A percentile compares a stretch with the other conserved stretches of the same genome.
These are phyloP conservation scores for Megathymus violae DNA, from an alignment of 1,140 invertebrate genomes.

Conservation along the genomic window DNA sequence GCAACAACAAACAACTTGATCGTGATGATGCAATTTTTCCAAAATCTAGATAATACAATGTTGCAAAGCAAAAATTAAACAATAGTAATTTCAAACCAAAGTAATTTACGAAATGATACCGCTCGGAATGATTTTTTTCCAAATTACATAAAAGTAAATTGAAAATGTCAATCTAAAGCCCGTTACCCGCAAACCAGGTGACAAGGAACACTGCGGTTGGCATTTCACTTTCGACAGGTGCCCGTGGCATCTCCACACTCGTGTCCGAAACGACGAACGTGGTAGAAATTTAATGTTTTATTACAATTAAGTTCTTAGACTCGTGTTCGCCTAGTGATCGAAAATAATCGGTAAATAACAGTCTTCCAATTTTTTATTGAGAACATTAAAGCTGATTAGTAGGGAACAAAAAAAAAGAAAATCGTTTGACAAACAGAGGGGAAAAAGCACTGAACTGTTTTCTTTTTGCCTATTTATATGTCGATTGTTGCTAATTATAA, in stretches of 20 bases:
- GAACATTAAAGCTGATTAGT: too few relatives aligned
- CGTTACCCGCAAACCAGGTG: conserved; percentile 29
- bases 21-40: not conserved
- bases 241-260: conserved; percentile 11
- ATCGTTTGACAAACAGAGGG: too few relatives aligned
- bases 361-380: too few relatives aligned
- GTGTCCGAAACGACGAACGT: not conserved
- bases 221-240: conserved; percentile 30
- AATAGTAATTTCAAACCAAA: conserved; percentile 16
- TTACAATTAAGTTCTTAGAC: not conserved
- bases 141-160: conserved; percentile 33
- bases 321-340: too few relatives aligned
- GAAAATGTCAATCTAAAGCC: conserved; percentile 26
- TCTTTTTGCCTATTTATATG: too few relatives aligned
- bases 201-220: conserved; percentile 31
- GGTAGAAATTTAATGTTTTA: not conserved
- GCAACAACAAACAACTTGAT: not conserved
- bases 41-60: conserved; percentile 5
- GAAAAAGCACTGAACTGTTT: too few relatives aligned
- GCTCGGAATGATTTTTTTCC: conserved; percentile 6
- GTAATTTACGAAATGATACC: conserved; percentile 9
- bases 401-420: too few relatives aligned
- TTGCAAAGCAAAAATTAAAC: conserved; percentile 10
- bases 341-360: too few relatives aligned
- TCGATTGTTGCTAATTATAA: too few relatives aligned